Base-by-base conservation (phyloP, 2,113 vertebrate species). In the Castor canadensis region DNA sequence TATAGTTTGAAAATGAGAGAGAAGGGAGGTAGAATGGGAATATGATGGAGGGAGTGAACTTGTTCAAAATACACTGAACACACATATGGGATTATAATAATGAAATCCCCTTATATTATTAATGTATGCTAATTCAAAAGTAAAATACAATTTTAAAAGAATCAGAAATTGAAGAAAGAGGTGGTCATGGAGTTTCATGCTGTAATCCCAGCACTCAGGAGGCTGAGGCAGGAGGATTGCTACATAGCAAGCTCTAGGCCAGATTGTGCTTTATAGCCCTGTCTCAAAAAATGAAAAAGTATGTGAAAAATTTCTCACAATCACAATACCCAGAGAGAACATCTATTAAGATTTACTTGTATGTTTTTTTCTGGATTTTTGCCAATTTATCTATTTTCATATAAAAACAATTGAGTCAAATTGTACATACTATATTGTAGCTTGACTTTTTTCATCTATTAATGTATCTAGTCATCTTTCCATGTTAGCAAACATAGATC, bases 391-490 rank as follows among this genome's bases (percentile, higher is more conserved):
- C n/a, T 75, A 24, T 58, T 24, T 73, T 76, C 49, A 8, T 12
- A 17, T 40, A 71, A 80, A 85, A 94, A 73, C 13, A 73, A 54
- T 64, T 89, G 62, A 95, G 32, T 89, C 6, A 58, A 56, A 80
- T 40, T 87, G 24, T 94, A 87, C 24, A 45, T 64, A 89, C 9
- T 82, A 22, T 43, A 92, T 73, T 64, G 3, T 52, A 84, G 43
- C 62, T 91, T 91, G 32, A 60, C 56, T 93, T 88, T 93, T 92
- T 81, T 43, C 47, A 89, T 38, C 64, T 92, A 32, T 69, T 89
- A 87, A 38, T 88, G n/a, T 96, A 79, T 87, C 56, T 82, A 64
- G 28, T 43, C 28, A 94, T 79, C 64, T 82, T 96, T 84, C 82
- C 35, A 88, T 94, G 12, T 90, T 45, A 58, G 20, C 93, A 94